These are phyloP conservation scores for Chaenodraco wilsoni DNA, from an alignment of 2,797 vertebrate species.

Conservation along the genomic window DNA sequence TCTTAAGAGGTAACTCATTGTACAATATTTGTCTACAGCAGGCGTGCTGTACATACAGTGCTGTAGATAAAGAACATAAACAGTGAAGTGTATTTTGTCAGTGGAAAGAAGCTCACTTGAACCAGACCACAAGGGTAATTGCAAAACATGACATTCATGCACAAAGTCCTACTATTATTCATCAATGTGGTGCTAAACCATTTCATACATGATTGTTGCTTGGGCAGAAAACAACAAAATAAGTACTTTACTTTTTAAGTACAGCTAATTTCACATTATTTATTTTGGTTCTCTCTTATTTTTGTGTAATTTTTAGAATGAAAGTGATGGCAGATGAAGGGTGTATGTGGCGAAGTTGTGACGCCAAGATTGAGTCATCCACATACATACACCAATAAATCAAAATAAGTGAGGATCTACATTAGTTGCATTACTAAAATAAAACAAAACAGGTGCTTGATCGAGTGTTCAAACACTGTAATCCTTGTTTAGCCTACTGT, in stretches of 20 bases:
- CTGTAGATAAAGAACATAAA: background rate
- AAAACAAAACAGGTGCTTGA: background rate
- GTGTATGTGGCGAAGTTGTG: constrained; percentile 7
- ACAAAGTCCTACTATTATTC: background rate
- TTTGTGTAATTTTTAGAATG: background rate
- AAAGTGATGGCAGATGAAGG: background rate
- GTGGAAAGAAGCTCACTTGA: background rate
- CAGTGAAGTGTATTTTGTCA: background rate
- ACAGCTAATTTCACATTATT: background rate
- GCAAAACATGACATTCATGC: background rate
- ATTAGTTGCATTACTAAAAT: background rate
- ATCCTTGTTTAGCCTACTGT: background rate
- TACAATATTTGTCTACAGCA: background rate
- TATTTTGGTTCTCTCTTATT: background rate
- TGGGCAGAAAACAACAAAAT: too few species aligned
- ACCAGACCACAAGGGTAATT: constrained; percentile 8
- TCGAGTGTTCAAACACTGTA: background rate
- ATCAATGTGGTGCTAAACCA: background rate
- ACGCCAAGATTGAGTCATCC: constrained; percentile 1
- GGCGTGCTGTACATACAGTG: background rate
- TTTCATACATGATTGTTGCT: background rate
- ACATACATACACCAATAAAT: constrained; percentile 1
- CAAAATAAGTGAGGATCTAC: constrained; percentile 2
- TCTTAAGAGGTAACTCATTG: background rate
- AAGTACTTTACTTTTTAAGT: background rate